A percentile compares a stretch with the other conserved stretches of the same genome.
Evolutionary conservation across 2,113 vertebrate genomes (phyloP).

Genomic region (Emydocephalus ijimae): DNA sequence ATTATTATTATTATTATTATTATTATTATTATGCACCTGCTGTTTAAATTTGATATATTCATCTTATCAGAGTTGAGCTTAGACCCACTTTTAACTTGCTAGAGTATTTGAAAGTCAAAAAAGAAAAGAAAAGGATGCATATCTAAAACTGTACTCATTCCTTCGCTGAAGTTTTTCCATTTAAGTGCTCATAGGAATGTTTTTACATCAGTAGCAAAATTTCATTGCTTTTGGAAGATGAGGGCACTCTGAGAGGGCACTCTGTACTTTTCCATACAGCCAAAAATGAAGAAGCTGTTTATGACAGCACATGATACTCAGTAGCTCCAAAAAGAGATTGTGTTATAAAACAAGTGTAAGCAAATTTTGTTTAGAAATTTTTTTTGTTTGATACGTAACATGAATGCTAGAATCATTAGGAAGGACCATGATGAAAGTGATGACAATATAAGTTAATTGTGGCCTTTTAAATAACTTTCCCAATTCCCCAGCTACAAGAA

Average conservation of each 20-base stretch:
- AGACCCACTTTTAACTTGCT: conserved; percentile 76
- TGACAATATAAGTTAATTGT: neutral
- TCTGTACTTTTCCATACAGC: conserved; percentile 57
- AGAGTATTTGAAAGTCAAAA: conserved; percentile 74
- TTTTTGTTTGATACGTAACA: neutral
- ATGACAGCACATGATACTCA: neutral
- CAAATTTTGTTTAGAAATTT: neutral
- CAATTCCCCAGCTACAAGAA: too few species aligned
- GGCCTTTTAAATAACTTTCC: neutral
- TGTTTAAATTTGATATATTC: conserved; percentile 68
- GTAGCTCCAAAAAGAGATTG: neutral
- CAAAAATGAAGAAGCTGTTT: conserved; percentile 30
- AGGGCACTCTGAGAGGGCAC: conserved; percentile 5
- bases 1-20: neutral
- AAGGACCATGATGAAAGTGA: neutral
- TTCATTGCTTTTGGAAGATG: neutral
- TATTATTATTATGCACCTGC: conserved; percentile 68
- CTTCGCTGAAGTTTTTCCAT: conserved; percentile 50
- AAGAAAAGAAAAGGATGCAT: conserved; percentile 77
- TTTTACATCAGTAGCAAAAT: conserved; percentile 42
- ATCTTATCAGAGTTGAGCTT: conserved; percentile 38
- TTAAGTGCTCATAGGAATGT: conserved; percentile 62
- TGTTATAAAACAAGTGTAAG: neutral
- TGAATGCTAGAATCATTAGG: neutral
- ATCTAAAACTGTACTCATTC: conserved; percentile 68